A percentile compares a stretch with the other conserved stretches of the same genome.
phyloP scores from a whole-genome alignment of 2,888 invertebrate genomes.

The Hydroisotoma schaefferi region DNA sequence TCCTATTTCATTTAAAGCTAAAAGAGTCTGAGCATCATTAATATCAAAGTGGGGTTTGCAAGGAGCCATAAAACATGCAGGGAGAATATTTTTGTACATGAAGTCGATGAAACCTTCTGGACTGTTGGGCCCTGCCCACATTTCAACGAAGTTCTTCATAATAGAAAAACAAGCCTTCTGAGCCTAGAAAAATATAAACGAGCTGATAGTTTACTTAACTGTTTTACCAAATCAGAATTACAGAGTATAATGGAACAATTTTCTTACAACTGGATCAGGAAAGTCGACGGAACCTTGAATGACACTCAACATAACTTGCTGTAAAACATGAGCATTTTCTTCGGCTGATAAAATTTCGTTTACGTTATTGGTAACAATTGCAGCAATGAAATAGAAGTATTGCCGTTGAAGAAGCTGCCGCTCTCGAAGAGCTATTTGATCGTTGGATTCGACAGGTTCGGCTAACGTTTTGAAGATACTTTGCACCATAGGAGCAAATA shows the following conservation, averaged over 20 bases:
- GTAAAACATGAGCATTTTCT: slow-evolving; percentile 46
- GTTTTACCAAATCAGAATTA: neutral
- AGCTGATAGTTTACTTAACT: slow-evolving; percentile 4
- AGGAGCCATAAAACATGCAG: slow-evolving; percentile 58
- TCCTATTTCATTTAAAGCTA: slow-evolving; percentile 52
- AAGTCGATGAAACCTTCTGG: slow-evolving; percentile 55
- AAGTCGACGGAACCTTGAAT: slow-evolving; percentile 56
- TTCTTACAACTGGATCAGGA: slow-evolving; percentile 55
- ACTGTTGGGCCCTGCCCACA: slow-evolving; percentile 55
- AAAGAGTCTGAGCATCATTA: slow-evolving; percentile 56
- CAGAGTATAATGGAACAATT: slow-evolving; percentile 1
- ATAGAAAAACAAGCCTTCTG: slow-evolving; percentile 57
- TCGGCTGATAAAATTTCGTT: slow-evolving; percentile 53
- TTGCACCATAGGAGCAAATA: slow-evolving; percentile 56
- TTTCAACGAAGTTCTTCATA: slow-evolving; percentile 54
- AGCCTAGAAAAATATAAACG: slow-evolving; percentile 50
- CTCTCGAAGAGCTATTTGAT: slow-evolving; percentile 55
- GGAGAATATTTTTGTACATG: slow-evolving; percentile 56
- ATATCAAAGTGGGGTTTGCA: slow-evolving; percentile 56
- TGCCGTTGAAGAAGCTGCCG: slow-evolving; percentile 54
- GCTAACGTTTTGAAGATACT: slow-evolving; percentile 54
- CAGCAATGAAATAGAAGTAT: slow-evolving; percentile 56
- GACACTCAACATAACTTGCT: slow-evolving; percentile 55
- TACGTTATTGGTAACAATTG: slow-evolving; percentile 55
- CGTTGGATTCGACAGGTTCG: slow-evolving; percentile 54